Evolutionary conservation across 2,888 invertebrate genomes (phyloP).

Genomic region (Shargacucullia verbasci): DNA sequence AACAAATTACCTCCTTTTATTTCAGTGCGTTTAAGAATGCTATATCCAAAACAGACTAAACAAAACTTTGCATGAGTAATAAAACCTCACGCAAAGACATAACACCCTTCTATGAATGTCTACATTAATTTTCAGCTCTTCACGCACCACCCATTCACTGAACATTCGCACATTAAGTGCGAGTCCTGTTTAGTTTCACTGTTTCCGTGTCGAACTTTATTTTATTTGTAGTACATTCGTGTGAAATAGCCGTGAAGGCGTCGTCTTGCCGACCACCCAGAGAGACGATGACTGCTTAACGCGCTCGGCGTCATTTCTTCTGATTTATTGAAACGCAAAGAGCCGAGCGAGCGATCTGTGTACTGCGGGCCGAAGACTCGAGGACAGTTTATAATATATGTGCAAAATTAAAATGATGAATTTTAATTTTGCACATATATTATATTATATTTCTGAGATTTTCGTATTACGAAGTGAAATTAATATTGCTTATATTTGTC

Average conservation of each 20-base stretch:
- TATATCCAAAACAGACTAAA: conserved; percentile 8
- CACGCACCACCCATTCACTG: conserved; percentile 27
- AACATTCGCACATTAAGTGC: conserved; percentile 36
- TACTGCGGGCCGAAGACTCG: conserved; percentile 62
- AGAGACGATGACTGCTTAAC: conserved; percentile 84
- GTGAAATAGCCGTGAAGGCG: conserved; percentile 85
- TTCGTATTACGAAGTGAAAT: too few species aligned
- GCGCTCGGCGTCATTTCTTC: conserved; percentile 84
- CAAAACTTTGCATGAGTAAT: conserved; percentile 12
- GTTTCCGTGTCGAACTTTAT: conserved; percentile 74
- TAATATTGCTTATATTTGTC: too few species aligned
- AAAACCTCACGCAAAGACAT: conserved; percentile 15
- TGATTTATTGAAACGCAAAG: conserved; percentile 85
- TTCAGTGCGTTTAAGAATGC: too few species aligned
- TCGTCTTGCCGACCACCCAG: conserved; percentile 83
- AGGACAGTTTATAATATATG: conserved; percentile 17
- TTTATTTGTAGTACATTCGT: conserved; percentile 79
- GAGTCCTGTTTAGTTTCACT: conserved; percentile 64
- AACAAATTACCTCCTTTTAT: too few species aligned
- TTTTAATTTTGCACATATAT: too few species aligned
- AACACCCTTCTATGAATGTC: conserved; percentile 39
- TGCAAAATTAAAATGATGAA: conserved; percentile 27
- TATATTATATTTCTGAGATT: too few species aligned
- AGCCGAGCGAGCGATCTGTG: conserved; percentile 67
- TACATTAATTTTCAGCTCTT: conserved; percentile 45